These are phyloP conservation scores for Arctia plantaginis DNA, from an alignment of 2,888 invertebrate genomes.

Conservation along the genomic window DNA sequence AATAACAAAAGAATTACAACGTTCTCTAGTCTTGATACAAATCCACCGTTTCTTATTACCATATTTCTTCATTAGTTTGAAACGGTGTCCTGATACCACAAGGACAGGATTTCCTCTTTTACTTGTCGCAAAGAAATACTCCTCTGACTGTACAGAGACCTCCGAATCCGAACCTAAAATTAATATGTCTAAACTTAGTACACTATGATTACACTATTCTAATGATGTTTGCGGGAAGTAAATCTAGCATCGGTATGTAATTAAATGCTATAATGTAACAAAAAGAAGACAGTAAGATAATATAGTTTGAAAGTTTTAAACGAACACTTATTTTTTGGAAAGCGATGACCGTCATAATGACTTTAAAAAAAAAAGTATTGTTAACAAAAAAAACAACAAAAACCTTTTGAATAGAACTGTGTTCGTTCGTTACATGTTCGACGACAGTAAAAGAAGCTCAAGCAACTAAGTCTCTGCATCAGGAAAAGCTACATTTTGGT, in stretches of 20 bases:
- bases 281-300: neutral
- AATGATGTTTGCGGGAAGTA: constrained; percentile 23
- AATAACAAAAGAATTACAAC: constrained; percentile 61
- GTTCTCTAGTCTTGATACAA: constrained; percentile 60
- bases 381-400: too few relatives aligned
- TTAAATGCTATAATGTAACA: neutral
- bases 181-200: neutral
- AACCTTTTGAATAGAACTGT: too few relatives aligned
- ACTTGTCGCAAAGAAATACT: constrained; percentile 60
- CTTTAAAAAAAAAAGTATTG: neutral
- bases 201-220: neutral
- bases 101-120: constrained; percentile 60
- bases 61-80: constrained; percentile 55
- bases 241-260: neutral
- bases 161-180: constrained; percentile 48
- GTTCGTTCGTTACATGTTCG: neutral
- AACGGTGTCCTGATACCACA: constrained; percentile 56
- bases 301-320: neutral
- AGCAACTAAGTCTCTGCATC: neutral
- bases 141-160: constrained; percentile 46
- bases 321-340: neutral
- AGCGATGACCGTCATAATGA: neutral
- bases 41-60: constrained; percentile 58
- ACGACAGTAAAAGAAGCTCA: neutral
- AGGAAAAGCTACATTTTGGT: neutral